Evolutionary conservation across 2,113 vertebrate genomes (phyloP).

Genomic region (Thunnus thynnus): DNA sequence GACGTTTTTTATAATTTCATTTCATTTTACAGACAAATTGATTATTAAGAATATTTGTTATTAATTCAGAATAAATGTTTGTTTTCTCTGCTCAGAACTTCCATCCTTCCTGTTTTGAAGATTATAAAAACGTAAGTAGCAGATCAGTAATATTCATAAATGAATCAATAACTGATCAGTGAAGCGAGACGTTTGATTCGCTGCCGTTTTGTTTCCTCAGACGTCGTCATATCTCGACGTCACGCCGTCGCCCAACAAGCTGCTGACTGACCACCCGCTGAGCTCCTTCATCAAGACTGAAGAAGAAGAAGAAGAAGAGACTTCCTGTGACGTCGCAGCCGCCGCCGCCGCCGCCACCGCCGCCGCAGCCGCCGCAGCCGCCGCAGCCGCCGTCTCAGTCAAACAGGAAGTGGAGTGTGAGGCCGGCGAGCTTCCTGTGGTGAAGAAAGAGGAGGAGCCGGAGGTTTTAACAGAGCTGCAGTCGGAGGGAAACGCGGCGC

Average conservation of each 20-base stretch:
- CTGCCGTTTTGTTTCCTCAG: slow-evolving; percentile 68
- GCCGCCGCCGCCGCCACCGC: background rate
- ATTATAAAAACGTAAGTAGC: slow-evolving; percentile 97
- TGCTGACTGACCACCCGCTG: slow-evolving; percentile 93
- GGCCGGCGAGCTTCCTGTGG: slow-evolving; percentile 42
- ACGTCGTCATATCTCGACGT: slow-evolving; percentile 92
- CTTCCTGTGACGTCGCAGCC: slow-evolving; percentile 67
- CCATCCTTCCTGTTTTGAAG: slow-evolving; percentile 97
- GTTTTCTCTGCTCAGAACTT: slow-evolving; percentile 89
- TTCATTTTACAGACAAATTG: no score
- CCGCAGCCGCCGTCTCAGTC: slow-evolving; percentile 51
- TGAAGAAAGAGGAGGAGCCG: slow-evolving; percentile 60
- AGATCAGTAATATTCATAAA: background rate
- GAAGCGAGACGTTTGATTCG: background rate
- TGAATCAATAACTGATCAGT: accelerated
- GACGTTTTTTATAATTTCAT: no score
- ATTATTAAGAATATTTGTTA: no score
- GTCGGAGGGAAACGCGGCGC: background rate
- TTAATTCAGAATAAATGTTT: background rate
- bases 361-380: accelerated
- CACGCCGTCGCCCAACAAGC: slow-evolving; percentile 95
- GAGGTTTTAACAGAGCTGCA: slow-evolving; percentile 53
- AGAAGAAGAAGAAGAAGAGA: slow-evolving; percentile 77
- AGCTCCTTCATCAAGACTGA: slow-evolving; percentile 91
- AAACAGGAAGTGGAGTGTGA: slow-evolving; percentile 89